Conservation (phyloP, 2,888 invertebrate genomes). For the Eilema depressum region DNA sequence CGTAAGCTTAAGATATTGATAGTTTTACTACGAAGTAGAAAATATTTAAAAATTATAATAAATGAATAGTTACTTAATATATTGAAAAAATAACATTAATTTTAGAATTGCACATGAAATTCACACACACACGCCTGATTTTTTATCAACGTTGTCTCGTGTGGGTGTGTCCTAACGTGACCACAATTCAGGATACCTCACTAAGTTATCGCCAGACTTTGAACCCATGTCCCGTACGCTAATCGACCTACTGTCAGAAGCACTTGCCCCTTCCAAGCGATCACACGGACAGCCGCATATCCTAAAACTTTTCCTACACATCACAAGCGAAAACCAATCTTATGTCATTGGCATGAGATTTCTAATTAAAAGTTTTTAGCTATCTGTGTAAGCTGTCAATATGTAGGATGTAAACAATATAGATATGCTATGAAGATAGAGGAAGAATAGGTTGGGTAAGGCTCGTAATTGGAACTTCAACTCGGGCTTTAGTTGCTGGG, state of each 20-base stretch:
- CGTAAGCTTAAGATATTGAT: no score
- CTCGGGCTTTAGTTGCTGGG: neutral
- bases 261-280: constrained; percentile 76
- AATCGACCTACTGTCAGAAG: constrained; percentile 80
- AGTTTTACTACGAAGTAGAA: neutral
- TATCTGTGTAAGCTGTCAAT: constrained; percentile 40
- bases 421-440: constrained; percentile 16
- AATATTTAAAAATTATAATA: no score
- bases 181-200: constrained; percentile 50
- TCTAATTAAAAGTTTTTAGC: constrained; percentile 1
- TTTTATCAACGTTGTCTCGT: constrained; percentile 34
- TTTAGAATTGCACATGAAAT: neutral
- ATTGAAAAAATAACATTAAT: neutral
- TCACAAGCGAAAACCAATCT: constrained; percentile 31
- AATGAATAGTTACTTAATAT: no score
- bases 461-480: constrained; percentile 9
- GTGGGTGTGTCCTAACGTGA: constrained; percentile 41
- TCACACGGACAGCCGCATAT: constrained; percentile 63
- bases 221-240: constrained; percentile 73
- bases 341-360: constrained; percentile 14
- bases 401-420: constrained; percentile 43
- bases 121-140: neutral
- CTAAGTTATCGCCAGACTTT: constrained; percentile 66
- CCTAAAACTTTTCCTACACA: constrained; percentile 40
- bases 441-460: constrained; percentile 3